A percentile compares a stretch with the other conserved stretches of the same genome.
Evolutionary conservation across 1,140 invertebrate species (phyloP).

Genomic region (Musca vetustissima): DNA sequence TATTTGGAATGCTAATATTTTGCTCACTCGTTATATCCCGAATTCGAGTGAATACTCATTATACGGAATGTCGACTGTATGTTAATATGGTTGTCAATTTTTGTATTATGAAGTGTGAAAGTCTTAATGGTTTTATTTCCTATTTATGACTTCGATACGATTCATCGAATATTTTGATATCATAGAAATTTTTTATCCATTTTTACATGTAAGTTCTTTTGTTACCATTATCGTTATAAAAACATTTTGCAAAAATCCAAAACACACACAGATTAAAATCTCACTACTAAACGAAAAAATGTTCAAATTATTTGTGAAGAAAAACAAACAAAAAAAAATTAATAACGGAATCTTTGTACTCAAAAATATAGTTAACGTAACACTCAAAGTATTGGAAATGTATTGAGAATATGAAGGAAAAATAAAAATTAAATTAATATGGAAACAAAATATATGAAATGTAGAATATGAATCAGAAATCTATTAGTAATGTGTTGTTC

Average conservation of each 20-base stretch:
- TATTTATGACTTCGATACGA: no score
- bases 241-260: not conserved
- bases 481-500: not conserved
- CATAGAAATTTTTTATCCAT: no score
- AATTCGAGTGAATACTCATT: no score
- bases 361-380: conserved; percentile 9
- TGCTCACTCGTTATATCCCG: no score
- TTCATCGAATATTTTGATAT: no score
- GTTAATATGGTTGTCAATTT: no score
- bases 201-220: not conserved
- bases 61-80: no score
- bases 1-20: no score
- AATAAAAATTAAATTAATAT: not conserved
- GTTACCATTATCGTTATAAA: not conserved
- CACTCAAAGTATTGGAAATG: not conserved
- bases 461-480: not conserved
- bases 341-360: not conserved
- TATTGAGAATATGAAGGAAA: not conserved
- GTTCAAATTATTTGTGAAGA: no score
- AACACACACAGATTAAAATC: not conserved
- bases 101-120: no score
- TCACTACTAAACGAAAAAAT: not conserved
- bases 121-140: no score
- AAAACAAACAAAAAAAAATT: not conserved
- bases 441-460: not conserved